phyloP scores from a whole-genome alignment of 2,888 invertebrate genomes.

The Rhorus exstirpatorius region DNA sequence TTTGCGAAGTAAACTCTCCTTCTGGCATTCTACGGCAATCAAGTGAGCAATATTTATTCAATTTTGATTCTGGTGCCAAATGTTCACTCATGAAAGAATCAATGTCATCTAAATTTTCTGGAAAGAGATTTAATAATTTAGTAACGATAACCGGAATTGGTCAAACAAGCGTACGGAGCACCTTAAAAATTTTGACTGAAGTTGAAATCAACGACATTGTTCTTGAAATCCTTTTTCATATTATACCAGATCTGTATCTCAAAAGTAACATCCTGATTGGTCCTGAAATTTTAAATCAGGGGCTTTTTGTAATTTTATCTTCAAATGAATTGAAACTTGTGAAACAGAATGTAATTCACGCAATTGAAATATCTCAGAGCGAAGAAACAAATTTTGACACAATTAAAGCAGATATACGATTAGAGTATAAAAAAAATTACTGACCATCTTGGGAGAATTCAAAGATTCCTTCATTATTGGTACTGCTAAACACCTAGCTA shows the following conservation, averaged over 20 bases:
- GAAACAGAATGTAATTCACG: neutral
- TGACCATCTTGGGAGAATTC: neutral
- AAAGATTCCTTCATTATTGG: neutral
- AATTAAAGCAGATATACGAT: neutral
- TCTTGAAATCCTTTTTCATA: slow-evolving; percentile 10
- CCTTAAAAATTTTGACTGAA: slow-evolving; percentile 1
- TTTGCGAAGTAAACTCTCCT: slow-evolving; percentile 7
- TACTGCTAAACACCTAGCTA: neutral
- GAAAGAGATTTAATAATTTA: slow-evolving; percentile 1
- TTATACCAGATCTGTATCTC: neutral
- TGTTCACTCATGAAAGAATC: slow-evolving; percentile 5
- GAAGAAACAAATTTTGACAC: neutral
- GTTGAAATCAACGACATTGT: slow-evolving; percentile 1
- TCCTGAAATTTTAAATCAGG: slow-evolving; percentile 4
- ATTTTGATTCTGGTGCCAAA: slow-evolving; percentile 14
- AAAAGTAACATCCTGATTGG: neutral
- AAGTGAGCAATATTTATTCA: slow-evolving; percentile 8
- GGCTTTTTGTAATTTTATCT: neutral
- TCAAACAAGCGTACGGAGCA: slow-evolving; percentile 1
- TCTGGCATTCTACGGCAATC: neutral
- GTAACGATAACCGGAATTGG: neutral
- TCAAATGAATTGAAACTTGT: slow-evolving; percentile 9
- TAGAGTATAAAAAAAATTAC: neutral
- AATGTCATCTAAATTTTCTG: neutral
- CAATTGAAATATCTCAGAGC: neutral